These are phyloP conservation scores for Ophion costatus DNA, from an alignment of 2,888 invertebrate genomes.

Conservation along the genomic window DNA sequence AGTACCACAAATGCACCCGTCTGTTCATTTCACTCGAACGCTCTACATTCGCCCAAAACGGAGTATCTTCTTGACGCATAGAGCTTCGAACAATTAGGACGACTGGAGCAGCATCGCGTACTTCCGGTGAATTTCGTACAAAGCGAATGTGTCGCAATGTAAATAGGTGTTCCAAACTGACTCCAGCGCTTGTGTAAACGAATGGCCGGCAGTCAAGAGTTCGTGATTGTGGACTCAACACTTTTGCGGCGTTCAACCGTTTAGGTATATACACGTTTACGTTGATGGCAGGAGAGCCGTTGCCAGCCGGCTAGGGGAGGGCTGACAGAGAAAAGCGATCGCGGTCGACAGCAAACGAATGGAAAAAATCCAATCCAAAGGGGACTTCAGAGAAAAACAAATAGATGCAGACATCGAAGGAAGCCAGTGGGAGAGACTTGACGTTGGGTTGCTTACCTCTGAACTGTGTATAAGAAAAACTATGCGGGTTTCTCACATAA, in stretches of 20 bases:
- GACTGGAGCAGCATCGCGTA: too few relatives aligned
- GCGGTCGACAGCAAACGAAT: neutral
- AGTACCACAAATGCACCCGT: neutral
- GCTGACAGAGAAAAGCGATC: constrained; percentile 27
- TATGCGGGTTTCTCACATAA: constrained; percentile 45
- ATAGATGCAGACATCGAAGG: constrained; percentile 25
- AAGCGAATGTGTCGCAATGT: neutral
- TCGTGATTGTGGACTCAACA: neutral
- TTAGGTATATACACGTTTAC: neutral
- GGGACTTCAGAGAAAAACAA: constrained; percentile 25
- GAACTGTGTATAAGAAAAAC: constrained; percentile 48
- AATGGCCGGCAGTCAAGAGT: neutral
- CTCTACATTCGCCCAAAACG: too few relatives aligned
- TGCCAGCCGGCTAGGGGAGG: constrained; percentile 22
- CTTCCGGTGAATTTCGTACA: too few relatives aligned
- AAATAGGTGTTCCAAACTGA: neutral
- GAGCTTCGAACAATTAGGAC: too few relatives aligned
- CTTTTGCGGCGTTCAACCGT: neutral
- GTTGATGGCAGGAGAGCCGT: constrained; percentile 22
- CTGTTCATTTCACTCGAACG: neutral
- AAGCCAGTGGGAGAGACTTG: constrained; percentile 34
- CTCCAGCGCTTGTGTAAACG: neutral
- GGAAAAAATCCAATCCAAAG: constrained; percentile 24
- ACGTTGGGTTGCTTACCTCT: constrained; percentile 15
- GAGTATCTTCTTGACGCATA: too few relatives aligned